Evolutionary conservation across 2,888 invertebrate genomes (phyloP).

Genomic region (Diadegma fenestrale): DNA sequence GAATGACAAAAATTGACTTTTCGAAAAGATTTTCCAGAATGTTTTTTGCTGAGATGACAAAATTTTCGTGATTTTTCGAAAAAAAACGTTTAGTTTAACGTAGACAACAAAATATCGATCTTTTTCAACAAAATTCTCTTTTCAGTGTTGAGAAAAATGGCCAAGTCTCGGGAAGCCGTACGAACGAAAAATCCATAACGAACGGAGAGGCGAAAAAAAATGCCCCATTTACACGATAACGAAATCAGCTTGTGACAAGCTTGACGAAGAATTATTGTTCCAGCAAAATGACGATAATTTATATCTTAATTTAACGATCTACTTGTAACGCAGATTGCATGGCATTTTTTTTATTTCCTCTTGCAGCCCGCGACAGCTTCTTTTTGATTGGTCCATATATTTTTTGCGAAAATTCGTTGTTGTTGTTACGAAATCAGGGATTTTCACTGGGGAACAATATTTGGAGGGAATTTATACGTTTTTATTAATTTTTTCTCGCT

Average conservation of each 20-base stretch:
- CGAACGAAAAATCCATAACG: not conserved
- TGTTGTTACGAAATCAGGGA: not conserved
- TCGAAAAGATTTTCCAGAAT: too few species aligned
- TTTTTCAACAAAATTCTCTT: too few species aligned
- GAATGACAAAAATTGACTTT: too few species aligned
- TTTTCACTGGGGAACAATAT: not conserved
- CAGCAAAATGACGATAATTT: not conserved
- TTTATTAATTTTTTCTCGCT: not conserved
- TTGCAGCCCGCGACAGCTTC: not conserved
- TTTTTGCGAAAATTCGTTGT: not conserved
- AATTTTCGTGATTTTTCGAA: too few species aligned
- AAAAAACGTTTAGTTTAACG: too few species aligned
- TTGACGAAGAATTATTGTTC: slow-evolving; percentile 28
- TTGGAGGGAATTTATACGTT: not conserved
- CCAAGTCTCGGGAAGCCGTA: not conserved
- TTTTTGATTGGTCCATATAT: not conserved
- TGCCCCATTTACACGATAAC: slow-evolving; percentile 1
- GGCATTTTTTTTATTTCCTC: not conserved
- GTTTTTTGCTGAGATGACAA: too few species aligned
- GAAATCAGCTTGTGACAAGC: not conserved
- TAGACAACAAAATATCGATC: too few species aligned
- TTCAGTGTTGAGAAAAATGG: too few species aligned
- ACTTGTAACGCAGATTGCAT: not conserved
- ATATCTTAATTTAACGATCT: not conserved
- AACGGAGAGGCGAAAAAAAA: not conserved